Percentiles rank a stretch among this genome's conserved stretches.
Evolutionary conservation across 1,140 invertebrate genomes (phyloP).

Genomic region (Listronotus oregonensis): DNA sequence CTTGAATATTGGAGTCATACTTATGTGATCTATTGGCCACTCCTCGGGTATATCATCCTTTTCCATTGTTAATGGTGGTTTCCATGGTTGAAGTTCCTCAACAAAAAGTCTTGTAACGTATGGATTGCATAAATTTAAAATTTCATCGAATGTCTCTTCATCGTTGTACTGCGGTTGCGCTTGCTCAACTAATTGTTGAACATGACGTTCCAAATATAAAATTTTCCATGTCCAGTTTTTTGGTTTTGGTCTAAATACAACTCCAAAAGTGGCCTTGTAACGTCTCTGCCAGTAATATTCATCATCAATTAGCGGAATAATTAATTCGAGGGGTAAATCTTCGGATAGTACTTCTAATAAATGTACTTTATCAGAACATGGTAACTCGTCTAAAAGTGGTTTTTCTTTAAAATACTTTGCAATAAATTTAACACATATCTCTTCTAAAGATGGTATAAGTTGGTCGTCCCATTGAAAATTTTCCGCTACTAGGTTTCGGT

Average conservation of each 20-base stretch:
- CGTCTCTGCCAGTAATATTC: slow-evolving; percentile 53
- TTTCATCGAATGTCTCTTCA: slow-evolving; percentile 50
- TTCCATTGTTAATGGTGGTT: slow-evolving; percentile 47
- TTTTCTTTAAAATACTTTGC: slow-evolving; percentile 43
- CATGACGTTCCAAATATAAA: slow-evolving; percentile 50
- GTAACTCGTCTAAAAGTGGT: slow-evolving; percentile 45
- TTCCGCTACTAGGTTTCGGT: slow-evolving; percentile 44
- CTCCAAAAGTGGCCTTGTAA: slow-evolving; percentile 44
- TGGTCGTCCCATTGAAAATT: slow-evolving; percentile 46
- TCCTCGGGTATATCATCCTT: slow-evolving; percentile 51
- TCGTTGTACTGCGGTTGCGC: slow-evolving; percentile 53
- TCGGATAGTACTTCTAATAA: slow-evolving; percentile 45
- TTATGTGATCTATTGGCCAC: slow-evolving; percentile 51
- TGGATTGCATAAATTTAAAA: slow-evolving; percentile 43
- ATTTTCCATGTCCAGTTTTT: slow-evolving; percentile 51
- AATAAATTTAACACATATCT: slow-evolving; percentile 44
- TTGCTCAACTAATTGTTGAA: slow-evolving; percentile 50
- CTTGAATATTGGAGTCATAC: slow-evolving; percentile 48
- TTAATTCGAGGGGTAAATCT: slow-evolving; percentile 43
- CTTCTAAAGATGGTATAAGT: slow-evolving; percentile 39
- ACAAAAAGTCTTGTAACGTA: slow-evolving; percentile 50
- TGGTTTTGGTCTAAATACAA: slow-evolving; percentile 30
- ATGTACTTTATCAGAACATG: slow-evolving; percentile 46
- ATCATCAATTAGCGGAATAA: slow-evolving; percentile 48
- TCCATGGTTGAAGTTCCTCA: slow-evolving; percentile 50